Percentiles rank a stretch among this genome's conserved stretches.
Evolutionary conservation across 2,797 vertebrate species (phyloP).

Genomic region (Poeciliopsis infans): DNA sequence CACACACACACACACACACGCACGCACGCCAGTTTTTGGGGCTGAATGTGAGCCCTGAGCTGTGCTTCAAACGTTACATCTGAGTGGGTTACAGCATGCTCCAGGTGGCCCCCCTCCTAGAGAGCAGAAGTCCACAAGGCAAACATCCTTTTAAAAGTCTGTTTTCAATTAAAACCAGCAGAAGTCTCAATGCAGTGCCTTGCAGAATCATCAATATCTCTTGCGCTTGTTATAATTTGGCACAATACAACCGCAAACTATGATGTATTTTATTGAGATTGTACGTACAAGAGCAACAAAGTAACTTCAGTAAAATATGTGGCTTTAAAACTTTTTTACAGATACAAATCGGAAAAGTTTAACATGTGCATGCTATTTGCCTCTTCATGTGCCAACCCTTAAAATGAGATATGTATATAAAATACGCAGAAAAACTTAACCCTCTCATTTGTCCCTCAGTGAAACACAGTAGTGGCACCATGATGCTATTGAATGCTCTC

Average conservation of each 20-base stretch:
- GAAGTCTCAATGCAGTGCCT: neutral
- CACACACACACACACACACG: slow-evolving; percentile 49
- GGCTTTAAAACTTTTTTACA: neutral
- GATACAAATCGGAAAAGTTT: neutral
- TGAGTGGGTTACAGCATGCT: slow-evolving; percentile 36
- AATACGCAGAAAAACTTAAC: neutral
- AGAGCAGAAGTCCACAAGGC: slow-evolving; percentile 39
- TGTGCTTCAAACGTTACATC: slow-evolving; percentile 46
- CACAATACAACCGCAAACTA: neutral
- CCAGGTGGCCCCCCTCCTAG: slow-evolving; percentile 35
- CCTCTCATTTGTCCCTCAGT: neutral
- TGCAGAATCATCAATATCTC: neutral
- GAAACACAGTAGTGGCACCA: neutral
- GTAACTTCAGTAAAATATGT: neutral
- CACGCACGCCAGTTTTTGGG: slow-evolving; percentile 69
- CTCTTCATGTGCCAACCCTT: neutral
- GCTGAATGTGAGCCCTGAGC: slow-evolving; percentile 66
- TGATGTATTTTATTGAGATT: neutral
- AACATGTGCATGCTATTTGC: neutral
- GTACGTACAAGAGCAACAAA: neutral
- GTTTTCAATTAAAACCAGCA: slow-evolving; percentile 42
- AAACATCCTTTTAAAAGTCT: slow-evolving; percentile 26
- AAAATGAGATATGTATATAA: neutral
- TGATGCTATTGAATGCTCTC: neutral
- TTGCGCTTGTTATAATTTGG: neutral